Percentiles rank a stretch among this genome's conserved stretches.
Evolutionary conservation across 2,888 invertebrate genomes (phyloP).

Genomic region (Parasteatoda lunata): DNA sequence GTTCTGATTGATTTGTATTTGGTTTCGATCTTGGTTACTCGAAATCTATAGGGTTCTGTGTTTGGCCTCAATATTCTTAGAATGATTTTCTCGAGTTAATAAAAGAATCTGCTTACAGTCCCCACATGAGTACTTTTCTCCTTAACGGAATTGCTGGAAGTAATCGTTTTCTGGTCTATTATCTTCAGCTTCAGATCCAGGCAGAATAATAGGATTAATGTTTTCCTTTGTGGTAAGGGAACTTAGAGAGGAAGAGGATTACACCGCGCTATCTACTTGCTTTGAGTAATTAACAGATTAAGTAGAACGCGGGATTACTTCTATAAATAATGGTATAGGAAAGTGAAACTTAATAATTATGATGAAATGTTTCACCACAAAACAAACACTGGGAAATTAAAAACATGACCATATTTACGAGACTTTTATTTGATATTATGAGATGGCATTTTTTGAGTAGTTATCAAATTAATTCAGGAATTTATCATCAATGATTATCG

Average conservation of each 20-base stretch:
- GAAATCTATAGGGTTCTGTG: too few species aligned
- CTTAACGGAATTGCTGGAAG: background rate
- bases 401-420: too few species aligned
- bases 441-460: too few species aligned
- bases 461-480: too few species aligned
- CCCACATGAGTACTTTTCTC: background rate
- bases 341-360: too few species aligned
- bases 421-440: too few species aligned
- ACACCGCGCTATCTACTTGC: background rate
- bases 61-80: background rate
- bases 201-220: background rate
- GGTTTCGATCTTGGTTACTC: too few species aligned
- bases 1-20: too few species aligned
- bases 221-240: conserved; percentile 1
- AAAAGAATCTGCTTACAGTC: background rate
- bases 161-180: background rate
- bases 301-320: background rate
- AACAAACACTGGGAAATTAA: too few species aligned
- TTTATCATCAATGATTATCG: too few species aligned
- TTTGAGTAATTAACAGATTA: background rate
- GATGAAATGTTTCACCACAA: too few species aligned
- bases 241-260: background rate
- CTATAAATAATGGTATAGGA: background rate
- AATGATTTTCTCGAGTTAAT: background rate
- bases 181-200: background rate